Evolutionary conservation across 2,888 invertebrate genomes (phyloP), one percentile per base, ranked within the genome.

Genomic region (Carcina quercana): DNA sequence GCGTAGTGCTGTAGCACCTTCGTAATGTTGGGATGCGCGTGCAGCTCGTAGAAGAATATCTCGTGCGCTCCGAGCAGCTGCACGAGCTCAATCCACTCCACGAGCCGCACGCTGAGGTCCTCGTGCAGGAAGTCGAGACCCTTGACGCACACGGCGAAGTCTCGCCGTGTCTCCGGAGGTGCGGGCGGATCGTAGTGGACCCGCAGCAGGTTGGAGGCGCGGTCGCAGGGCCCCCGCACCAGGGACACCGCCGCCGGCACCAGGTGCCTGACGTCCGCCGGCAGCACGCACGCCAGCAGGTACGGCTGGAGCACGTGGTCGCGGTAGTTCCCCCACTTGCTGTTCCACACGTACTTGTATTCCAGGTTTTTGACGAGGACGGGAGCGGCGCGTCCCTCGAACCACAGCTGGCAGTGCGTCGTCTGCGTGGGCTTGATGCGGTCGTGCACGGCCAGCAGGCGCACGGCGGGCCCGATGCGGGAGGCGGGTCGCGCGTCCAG

Each of bases 41-140:
- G 91, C 36, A 95, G 85, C 59, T 95, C 91, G 70, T 97, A 97
- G 60, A 97, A 91, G 75, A 92, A 96, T 17, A 97, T 90, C 65
- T 95, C 95, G 56, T 95, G 93, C 1, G 96, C 97, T 3, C 97
- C 97, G 28, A 97, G 84, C 20, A 95, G 82, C 15, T 89, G 89
- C 17, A 97, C 80, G 40, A 96, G 83, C 68, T 97, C 97, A 52
- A 97, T 92, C 97, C 97, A 98, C 71, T 98, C 97, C 28, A 97
- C 91, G 13, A 97, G 82, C 2, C 95, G 87, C 10, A 94, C 93
- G 1, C 95, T 95, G 1, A 96, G 75, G 70, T 97, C 97, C 59
- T 95, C 94, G 73, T 96, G 93, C 2, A 94, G 86, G 59, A 97
- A 97, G 71, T 97, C 96, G 32, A 98, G 82, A 0, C 97, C 97